These are phyloP conservation scores for Salvelinus alpinus DNA, from an alignment of 2,113 vertebrate genomes.

Conservation along the genomic window DNA sequence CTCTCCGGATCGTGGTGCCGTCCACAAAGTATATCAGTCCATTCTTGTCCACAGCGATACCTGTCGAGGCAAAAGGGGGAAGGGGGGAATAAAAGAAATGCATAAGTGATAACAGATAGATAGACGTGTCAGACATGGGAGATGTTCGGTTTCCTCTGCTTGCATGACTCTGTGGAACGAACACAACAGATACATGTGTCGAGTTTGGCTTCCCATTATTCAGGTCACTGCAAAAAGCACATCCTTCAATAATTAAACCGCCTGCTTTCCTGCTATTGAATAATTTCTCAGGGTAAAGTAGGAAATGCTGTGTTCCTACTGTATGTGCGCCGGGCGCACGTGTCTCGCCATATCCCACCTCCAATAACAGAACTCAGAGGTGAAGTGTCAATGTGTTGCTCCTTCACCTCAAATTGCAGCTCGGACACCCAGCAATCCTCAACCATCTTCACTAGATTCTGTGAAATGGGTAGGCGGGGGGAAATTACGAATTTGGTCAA, in stretches of 20 bases:
- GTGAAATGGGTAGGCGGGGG: slow-evolving; percentile 51
- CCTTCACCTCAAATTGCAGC: slow-evolving; percentile 19
- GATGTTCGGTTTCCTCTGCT: slow-evolving; percentile 48
- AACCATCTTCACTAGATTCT: slow-evolving; percentile 54
- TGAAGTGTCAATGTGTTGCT: slow-evolving; percentile 36
- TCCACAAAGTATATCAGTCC: slow-evolving; percentile 98
- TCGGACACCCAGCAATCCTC: slow-evolving; percentile 44
- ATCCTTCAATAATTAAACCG: slow-evolving; percentile 72
- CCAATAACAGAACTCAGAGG: slow-evolving; percentile 45
- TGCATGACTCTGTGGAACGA: slow-evolving; percentile 64
- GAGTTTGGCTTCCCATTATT: slow-evolving; percentile 76
- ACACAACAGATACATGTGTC: slow-evolving; percentile 75
- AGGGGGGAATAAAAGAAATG: neutral
- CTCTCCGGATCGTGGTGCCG: slow-evolving; percentile 95
- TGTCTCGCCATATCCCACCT: slow-evolving; percentile 11
- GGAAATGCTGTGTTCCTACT: slow-evolving; percentile 68
- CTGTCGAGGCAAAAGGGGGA: slow-evolving; percentile 68
- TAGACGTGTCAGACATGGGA: slow-evolving; percentile 14
- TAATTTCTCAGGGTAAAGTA: slow-evolving; percentile 75
- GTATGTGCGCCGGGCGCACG: slow-evolving; percentile 43
- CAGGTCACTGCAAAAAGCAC: slow-evolving; percentile 81
- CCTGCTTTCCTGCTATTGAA: slow-evolving; percentile 73
- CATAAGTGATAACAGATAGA: slow-evolving; percentile 40
- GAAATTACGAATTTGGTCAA: slow-evolving; percentile 63
- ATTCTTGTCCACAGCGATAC: slow-evolving; percentile 92